Evolutionary conservation across 2,888 invertebrate species (phyloP).

Genomic region (Hedya salicella): DNA sequence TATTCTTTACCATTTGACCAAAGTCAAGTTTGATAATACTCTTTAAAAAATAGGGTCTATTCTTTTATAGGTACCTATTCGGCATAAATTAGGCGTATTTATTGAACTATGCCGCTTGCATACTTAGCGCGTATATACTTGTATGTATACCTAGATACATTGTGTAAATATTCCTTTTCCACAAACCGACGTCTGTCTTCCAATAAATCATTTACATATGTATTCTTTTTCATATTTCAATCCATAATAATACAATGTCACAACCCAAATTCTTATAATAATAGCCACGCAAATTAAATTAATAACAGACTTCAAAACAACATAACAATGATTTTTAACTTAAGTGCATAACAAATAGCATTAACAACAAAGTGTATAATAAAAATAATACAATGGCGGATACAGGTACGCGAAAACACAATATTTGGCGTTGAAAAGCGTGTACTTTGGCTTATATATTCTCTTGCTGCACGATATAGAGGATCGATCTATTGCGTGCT

Average conservation of each 20-base stretch:
- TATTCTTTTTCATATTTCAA: slow-evolving; percentile 1
- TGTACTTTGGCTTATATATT: slow-evolving; percentile 35
- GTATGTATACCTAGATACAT: too few species aligned
- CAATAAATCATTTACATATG: neutral
- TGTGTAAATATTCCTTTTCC: neutral
- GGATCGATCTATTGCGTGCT: slow-evolving; percentile 1
- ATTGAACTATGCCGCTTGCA: too few species aligned
- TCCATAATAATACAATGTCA: slow-evolving; percentile 28
- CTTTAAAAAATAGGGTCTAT: neutral
- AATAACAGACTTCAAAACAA: slow-evolving; percentile 24
- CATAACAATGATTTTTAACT: slow-evolving; percentile 30
- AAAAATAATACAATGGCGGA: slow-evolving; percentile 34
- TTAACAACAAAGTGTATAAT: slow-evolving; percentile 38
- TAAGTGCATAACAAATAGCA: slow-evolving; percentile 33
- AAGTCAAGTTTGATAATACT: neutral
- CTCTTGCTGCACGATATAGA: slow-evolving; percentile 21
- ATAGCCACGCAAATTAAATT: slow-evolving; percentile 16
- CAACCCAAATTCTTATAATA: slow-evolving; percentile 31
- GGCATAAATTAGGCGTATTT: slow-evolving; percentile 25
- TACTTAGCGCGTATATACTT: too few species aligned
- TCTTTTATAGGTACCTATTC: slow-evolving; percentile 5
- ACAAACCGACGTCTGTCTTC: neutral
- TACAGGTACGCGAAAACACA: slow-evolving; percentile 36
- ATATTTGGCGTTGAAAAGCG: slow-evolving; percentile 41
- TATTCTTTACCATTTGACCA: slow-evolving; percentile 7